Evolutionary conservation across 2,888 invertebrate genomes (phyloP).

Genomic region (Lymantria dispar): DNA sequence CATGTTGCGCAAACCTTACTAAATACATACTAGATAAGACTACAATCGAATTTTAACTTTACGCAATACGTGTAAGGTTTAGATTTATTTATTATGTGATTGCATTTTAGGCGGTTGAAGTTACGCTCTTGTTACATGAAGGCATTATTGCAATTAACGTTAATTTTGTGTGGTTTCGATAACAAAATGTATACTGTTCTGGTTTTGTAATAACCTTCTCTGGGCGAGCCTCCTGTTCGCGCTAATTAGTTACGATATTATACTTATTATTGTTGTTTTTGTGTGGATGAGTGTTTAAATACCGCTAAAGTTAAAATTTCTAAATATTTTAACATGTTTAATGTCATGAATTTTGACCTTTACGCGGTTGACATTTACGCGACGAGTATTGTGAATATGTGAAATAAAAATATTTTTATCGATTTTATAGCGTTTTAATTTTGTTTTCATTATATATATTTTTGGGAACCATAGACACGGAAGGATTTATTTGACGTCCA

Average conservation of each 20-base stretch:
- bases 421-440: too few species aligned
- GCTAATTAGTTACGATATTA: constrained; percentile 5
- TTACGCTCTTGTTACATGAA: constrained; percentile 42
- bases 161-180: constrained; percentile 46
- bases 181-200: constrained; percentile 45
- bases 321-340: too few species aligned
- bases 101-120: constrained; percentile 24
- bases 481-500: too few species aligned
- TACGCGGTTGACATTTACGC: too few species aligned
- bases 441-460: too few species aligned
- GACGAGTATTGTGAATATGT: too few species aligned
- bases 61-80: constrained; percentile 1
- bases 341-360: too few species aligned
- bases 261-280: not conserved
- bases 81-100: not conserved
- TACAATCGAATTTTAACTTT: constrained; percentile 15
- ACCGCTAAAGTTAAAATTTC: too few species aligned
- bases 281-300: not conserved
- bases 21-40: constrained; percentile 23
- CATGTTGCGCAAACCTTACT: constrained; percentile 42
- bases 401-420: too few species aligned
- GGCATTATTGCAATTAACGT: constrained; percentile 44
- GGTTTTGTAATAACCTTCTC: constrained; percentile 57
- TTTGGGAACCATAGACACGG: too few species aligned
- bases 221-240: constrained; percentile 9